Evolutionary conservation across 2,888 invertebrate species (phyloP), one percentile per base, ranked within the genome.

Genomic region (Hydriomena furcata): DNA sequence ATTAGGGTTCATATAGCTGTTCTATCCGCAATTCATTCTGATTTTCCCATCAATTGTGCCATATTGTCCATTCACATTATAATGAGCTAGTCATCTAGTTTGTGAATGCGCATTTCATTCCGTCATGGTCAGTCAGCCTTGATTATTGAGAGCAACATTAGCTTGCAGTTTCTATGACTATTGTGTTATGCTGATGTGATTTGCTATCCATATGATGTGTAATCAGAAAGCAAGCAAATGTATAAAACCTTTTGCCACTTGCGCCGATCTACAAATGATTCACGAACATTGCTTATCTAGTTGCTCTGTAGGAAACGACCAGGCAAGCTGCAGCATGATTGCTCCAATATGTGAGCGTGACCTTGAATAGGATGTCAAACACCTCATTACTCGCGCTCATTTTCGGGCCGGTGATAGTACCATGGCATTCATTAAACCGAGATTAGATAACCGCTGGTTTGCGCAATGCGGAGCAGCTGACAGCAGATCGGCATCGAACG

Each of bases 401-500:
- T 52, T 52, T 52, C 32, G 52, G 45, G 41, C 27, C 58, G 58
- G 72, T 66, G 79, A 79, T 82, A 82, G 76, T 73, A 75, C 68
- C 71, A 66, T 77, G 66, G 79, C 77, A 79, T 82, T 86, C 81
- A 84, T 86, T 87, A 84, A 79, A 74, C 76, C 69, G 57, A 81
- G 85, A 85, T 87, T 86, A 89, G 86, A 88, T 86, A 86, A 75
- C 66, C 63, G 66, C 66, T 65, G 66, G 73, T 69, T 78, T 78
- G 83, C 79, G 85, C 85, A 82, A 77, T 80, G 84, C 79, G 68
- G 73, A 66, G 73, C 70, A 71, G 80, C 67, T 80, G 86, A 85
- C 86, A 80, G 76, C 66, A 79, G 86, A 86, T 86, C 83, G 79
- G 75, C 79, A 83, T 84, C 88, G 79, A 69, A 72, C 76, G 79